A percentile compares a stretch with the other conserved stretches of the same genome.
phyloP scores from a whole-genome alignment of 2,113 vertebrate species.

The Megalops atlanticus region DNA sequence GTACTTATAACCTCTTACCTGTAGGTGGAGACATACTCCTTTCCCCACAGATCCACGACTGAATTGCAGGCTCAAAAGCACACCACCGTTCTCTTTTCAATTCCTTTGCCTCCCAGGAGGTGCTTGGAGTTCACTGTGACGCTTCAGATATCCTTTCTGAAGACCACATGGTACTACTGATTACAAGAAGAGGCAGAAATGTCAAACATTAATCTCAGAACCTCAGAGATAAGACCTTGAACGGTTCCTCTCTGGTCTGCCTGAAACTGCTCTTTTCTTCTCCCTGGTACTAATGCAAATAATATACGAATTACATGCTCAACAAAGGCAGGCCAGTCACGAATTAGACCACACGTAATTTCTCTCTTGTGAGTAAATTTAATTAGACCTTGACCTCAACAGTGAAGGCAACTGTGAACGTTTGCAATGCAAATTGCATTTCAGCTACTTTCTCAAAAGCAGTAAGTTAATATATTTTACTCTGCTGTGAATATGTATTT shows the following conservation, averaged over 20 bases:
- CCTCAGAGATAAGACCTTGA: not conserved
- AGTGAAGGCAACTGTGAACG: too few relatives aligned
- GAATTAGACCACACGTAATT: too few relatives aligned
- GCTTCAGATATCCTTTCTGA: not conserved
- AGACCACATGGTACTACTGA: not conserved
- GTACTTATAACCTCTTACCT: not conserved
- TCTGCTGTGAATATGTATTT: too few relatives aligned
- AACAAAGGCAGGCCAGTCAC: too few relatives aligned
- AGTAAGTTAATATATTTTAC: too few relatives aligned
- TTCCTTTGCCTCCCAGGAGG: constrained; percentile 37
- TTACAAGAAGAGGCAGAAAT: not conserved
- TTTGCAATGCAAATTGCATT: too few relatives aligned
- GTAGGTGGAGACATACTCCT: constrained; percentile 44
- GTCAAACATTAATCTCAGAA: not conserved
- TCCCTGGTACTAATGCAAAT: not conserved
- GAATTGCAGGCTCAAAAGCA: not conserved
- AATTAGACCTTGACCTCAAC: too few relatives aligned
- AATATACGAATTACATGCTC: too few relatives aligned
- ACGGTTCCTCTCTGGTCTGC: too few relatives aligned
- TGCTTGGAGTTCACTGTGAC: constrained; percentile 5
- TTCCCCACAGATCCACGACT: not conserved
- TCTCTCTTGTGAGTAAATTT: too few relatives aligned
- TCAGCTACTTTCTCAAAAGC: too few relatives aligned
- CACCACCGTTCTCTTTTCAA: constrained; percentile 36
- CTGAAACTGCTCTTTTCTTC: not conserved